Evolutionary conservation across 1,140 invertebrate genomes (phyloP), one percentile per base, ranked within the genome.

Genomic region (Littorina saxatilis): DNA sequence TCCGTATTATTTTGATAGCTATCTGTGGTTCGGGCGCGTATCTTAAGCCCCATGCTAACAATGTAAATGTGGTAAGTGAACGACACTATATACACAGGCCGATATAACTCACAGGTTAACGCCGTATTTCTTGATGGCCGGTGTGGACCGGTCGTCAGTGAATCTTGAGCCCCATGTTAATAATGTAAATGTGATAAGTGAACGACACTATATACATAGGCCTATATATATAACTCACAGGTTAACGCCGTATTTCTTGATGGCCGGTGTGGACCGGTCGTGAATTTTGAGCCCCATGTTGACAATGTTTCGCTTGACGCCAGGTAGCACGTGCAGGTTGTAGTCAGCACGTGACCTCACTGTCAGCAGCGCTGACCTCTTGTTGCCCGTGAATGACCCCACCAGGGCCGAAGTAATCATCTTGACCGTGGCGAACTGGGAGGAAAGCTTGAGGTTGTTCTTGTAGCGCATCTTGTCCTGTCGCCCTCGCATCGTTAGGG

Each of bases 31-130:
- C n/a, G n/a, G n/a, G n/a, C n/a, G n/a, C n/a, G n/a, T n/a, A n/a
- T n/a, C n/a, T n/a, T n/a, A n/a, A n/a, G n/a, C n/a, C n/a, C n/a
- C n/a, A n/a, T n/a, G n/a, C n/a, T n/a, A n/a, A n/a, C n/a, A n/a
- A n/a, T n/a, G n/a, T n/a, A n/a, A n/a, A n/a, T n/a, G n/a, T n/a
- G n/a, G n/a, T n/a, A n/a, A n/a, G n/a, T n/a, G n/a, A n/a, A n/a
- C n/a, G n/a, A n/a, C n/a, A n/a, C n/a, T n/a, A n/a, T n/a, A n/a
- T n/a, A n/a, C n/a, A n/a, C n/a, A n/a, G n/a, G n/a, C n/a, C n/a
- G n/a, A n/a, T n/a, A n/a, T n/a, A 13, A 81, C 79, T 81, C 47
- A 82, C 81, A 78, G 39, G 75, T n/a, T n/a, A n/a, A n/a, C n/a
- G n/a, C n/a, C n/a, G n/a, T n/a, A n/a, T n/a, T n/a, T n/a, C n/a